These are phyloP conservation scores for Strigamia transsilvanica DNA, from an alignment of 2,888 invertebrate genomes.

Conservation along the genomic window DNA sequence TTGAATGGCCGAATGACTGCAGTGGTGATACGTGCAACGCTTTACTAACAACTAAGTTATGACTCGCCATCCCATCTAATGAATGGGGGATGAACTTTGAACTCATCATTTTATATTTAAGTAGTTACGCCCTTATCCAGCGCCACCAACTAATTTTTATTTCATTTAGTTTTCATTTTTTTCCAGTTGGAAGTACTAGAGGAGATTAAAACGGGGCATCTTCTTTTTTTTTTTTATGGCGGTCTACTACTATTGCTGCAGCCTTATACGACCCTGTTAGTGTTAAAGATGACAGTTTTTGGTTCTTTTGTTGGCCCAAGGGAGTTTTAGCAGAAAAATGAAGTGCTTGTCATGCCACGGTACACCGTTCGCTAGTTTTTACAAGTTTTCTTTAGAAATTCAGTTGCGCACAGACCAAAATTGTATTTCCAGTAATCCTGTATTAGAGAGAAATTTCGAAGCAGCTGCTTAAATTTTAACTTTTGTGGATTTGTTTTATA, in stretches of 20 bases:
- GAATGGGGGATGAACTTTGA: too few relatives aligned
- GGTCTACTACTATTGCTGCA: too few relatives aligned
- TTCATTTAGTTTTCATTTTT: not conserved
- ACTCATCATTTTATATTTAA: too few relatives aligned
- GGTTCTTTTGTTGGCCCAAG: too few relatives aligned
- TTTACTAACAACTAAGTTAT: not conserved
- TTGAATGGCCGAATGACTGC: not conserved
- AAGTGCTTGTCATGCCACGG: not conserved
- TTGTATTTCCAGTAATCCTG: not conserved
- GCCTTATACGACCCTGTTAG: too few relatives aligned
- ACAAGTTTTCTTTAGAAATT: not conserved
- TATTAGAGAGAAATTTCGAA: too few relatives aligned
- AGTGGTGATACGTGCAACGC: not conserved
- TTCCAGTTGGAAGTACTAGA: not conserved
- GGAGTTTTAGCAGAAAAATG: not conserved
- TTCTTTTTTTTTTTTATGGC: too few relatives aligned
- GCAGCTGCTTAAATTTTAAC: too few relatives aligned
- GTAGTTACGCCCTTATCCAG: too few relatives aligned
- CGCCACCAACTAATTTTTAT: not conserved
- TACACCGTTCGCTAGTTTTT: not conserved
- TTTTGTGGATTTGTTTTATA: too few relatives aligned
- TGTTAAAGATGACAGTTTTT: constrained; percentile 16
- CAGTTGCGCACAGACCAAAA: not conserved
- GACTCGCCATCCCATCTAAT: not conserved
- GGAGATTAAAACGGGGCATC: too few relatives aligned